Conservation (phyloP, 1,140 invertebrate species). For the Trichogramma pretiosum region DNA sequence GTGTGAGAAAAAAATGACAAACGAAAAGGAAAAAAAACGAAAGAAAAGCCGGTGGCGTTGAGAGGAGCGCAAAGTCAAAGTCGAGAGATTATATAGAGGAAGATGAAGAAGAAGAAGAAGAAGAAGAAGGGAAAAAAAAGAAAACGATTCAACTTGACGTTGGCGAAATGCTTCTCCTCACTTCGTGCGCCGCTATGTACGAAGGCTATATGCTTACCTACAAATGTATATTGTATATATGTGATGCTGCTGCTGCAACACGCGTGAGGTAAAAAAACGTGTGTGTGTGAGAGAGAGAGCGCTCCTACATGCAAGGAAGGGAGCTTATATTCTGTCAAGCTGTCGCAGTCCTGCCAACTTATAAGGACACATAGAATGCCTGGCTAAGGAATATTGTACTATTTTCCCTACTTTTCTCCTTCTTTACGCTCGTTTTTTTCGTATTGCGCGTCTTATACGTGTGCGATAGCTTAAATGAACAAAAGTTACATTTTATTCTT, state of each 20-base stretch:
- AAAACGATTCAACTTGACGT: conserved; percentile 1
- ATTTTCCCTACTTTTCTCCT: conserved; percentile 2
- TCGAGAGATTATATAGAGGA: too few relatives aligned
- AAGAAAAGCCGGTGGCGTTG: background rate
- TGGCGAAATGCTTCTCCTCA: conserved; percentile 11
- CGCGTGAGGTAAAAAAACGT: too few relatives aligned
- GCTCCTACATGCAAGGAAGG: conserved; percentile 25
- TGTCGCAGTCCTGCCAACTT: conserved; percentile 43
- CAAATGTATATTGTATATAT: too few relatives aligned
- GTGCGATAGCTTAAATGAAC: too few relatives aligned
- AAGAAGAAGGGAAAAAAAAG: conserved; percentile 9
- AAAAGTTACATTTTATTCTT: too few relatives aligned
- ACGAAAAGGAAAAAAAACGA: background rate
- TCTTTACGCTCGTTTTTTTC: conserved; percentile 15
- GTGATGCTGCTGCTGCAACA: too few relatives aligned
- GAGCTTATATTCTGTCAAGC: conserved; percentile 43
- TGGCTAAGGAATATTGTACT: conserved; percentile 39
- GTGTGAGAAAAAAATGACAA: too few relatives aligned
- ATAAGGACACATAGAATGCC: conserved; percentile 41
- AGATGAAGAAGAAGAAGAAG: background rate
- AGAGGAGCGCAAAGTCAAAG: background rate
- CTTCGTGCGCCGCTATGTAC: too few relatives aligned
- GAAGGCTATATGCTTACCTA: too few relatives aligned
- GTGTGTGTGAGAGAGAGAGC: too few relatives aligned
- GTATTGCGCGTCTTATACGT: too few relatives aligned